phyloP scores from a whole-genome alignment of 2,113 vertebrate species.

The Hypomesus transpacificus region DNA sequence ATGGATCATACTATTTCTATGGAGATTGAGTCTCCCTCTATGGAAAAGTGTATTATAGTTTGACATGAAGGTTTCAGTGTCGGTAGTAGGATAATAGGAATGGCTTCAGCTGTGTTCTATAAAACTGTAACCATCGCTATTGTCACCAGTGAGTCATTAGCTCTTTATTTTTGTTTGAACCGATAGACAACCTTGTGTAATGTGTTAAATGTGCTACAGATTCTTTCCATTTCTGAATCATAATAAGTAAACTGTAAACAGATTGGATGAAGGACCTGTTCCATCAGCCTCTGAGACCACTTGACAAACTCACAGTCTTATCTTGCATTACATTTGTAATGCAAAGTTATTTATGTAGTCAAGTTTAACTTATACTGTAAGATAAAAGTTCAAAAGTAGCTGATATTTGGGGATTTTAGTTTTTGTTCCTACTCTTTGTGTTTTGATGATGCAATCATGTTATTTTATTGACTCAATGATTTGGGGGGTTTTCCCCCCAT shows the following conservation, averaged over 20 bases:
- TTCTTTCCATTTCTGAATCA: not conserved
- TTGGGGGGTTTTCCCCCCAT: no score
- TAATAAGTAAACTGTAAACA: not conserved
- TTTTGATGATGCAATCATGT: no score
- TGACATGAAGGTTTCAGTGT: not conserved
- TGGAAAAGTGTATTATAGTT: not conserved
- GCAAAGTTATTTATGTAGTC: no score
- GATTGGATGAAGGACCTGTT: not conserved
- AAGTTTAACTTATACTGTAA: no score
- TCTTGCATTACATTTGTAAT: no score
- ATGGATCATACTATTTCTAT: not conserved
- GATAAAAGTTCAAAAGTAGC: no score
- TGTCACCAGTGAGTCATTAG: not conserved
- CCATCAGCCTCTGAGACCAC: not conserved
- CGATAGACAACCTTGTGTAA: not conserved
- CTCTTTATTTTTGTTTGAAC: not conserved
- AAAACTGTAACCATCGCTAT: not conserved
- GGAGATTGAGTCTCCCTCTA: not conserved
- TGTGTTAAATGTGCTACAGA: not conserved
- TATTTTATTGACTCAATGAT: no score
- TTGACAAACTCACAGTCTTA: no score
- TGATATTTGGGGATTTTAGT: no score
- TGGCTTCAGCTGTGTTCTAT: constrained; percentile 1
- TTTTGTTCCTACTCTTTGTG: no score
- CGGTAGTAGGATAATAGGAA: not conserved